Base-by-base conservation (phyloP, 2,797 vertebrate genomes). In the Rhynchonycteris naso region DNA sequence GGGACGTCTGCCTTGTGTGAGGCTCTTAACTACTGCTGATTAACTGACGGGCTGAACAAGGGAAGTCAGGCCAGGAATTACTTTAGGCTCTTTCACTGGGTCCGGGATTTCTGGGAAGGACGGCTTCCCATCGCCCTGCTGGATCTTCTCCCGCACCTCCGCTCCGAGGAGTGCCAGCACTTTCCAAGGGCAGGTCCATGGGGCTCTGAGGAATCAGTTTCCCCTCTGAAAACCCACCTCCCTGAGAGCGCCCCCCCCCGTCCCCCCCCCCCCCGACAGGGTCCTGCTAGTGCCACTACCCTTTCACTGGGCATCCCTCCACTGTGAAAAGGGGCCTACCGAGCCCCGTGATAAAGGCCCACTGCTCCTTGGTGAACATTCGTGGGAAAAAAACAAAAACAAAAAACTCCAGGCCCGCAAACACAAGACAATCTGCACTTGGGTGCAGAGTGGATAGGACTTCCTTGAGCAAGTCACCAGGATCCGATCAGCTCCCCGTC, bases 321-420 rank as follows among this genome's bases (percentile, higher is more conserved):
- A 43, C 43, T 7, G 5, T 28, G 28, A 1, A 9, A 30, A 19
- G n/a, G 54, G 18, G 63, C 26, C 35, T 52, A 19, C 33, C 16
- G 2, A 26, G 33, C 66, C 30, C 33, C 35, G 19, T 22, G 33
- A 66, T 33, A 4, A 7, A 59, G 52, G 66, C 68, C 24, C 89
- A 65, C 10, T 1, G 35, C 22, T 13, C 9, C 28, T 28, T 15
- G 15, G 33, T 47, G 35, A 47, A 14, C 0, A 0, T 3, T 19
- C 21, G 7, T 26, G n/a, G n/a, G n/a, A 43, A 43, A 43, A 43
- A 43, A 43, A 43, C 38, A 43, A 43, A 4, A 43, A 43, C 38
- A 43, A 35, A 52, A 16, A 54, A 52, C 16, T 22, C 59, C 50
- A 75, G 59, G 58, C 13, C 24, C 50, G 66, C 11, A 47, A 26